These are phyloP conservation scores for Pogonocherus hispidulus DNA, from an alignment of 2,888 invertebrate genomes.

Conservation along the genomic window DNA sequence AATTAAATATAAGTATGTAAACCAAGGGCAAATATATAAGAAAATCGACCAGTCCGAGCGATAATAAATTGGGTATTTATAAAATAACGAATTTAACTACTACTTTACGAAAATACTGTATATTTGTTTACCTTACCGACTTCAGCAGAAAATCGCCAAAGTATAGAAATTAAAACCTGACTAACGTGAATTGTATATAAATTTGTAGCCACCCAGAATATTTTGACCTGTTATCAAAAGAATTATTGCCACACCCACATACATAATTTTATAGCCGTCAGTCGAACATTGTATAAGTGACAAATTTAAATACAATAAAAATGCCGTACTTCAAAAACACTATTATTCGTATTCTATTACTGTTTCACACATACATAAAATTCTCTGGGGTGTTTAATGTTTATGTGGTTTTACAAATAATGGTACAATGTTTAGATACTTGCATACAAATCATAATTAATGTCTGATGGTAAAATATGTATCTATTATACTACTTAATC, in stretches of 20 bases:
- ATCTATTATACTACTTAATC: background rate
- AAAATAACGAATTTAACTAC: too few species aligned
- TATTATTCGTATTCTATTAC: constrained; percentile 1
- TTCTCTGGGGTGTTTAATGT: background rate
- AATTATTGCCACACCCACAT: background rate
- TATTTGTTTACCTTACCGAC: too few species aligned
- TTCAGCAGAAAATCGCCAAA: too few species aligned
- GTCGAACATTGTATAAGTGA: background rate
- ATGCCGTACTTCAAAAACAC: background rate
- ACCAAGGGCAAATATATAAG: too few species aligned
- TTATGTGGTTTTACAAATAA: constrained; percentile 4
- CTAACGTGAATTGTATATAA: too few species aligned
- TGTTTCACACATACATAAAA: background rate
- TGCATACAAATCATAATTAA: background rate
- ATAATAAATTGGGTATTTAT: too few species aligned
- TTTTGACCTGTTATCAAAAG: too few species aligned
- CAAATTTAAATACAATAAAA: constrained; percentile 6
- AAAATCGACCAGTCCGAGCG: too few species aligned
- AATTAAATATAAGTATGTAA: too few species aligned
- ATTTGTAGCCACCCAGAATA: too few species aligned
- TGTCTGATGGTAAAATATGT: background rate
- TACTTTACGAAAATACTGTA: too few species aligned
- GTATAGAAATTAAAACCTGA: too few species aligned
- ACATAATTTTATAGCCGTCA: background rate
- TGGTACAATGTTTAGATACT: background rate